Evolutionary conservation across 2,797 vertebrate species (phyloP).

Genomic region (Hipposideros larvatus): DNA sequence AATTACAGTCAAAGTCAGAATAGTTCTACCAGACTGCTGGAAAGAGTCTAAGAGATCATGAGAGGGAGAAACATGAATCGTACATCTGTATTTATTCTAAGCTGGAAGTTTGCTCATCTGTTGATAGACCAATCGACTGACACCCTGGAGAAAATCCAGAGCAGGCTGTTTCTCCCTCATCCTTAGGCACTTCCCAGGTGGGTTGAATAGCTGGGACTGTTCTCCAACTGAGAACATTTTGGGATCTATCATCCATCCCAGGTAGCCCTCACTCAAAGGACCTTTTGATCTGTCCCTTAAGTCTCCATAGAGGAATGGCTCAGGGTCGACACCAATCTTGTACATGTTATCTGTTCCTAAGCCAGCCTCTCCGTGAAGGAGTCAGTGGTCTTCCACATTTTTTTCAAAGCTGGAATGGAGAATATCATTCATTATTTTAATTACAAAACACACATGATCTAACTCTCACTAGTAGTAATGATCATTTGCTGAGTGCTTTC

Average conservation of each 20-base stretch:
- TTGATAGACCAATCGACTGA: not conserved
- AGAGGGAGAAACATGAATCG: not conserved
- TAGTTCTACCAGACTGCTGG: not conserved
- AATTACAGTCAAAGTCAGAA: not conserved
- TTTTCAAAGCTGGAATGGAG: not conserved
- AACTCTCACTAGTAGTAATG: not conserved
- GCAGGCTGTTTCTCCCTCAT: not conserved
- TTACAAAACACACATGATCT: not conserved
- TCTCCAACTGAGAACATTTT: slow-evolving; percentile 8
- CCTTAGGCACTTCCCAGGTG: not conserved
- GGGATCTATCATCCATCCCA: not conserved
- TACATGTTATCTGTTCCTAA: not conserved
- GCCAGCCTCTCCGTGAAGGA: not conserved
- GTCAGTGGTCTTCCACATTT: not conserved
- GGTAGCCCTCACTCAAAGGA: not conserved
- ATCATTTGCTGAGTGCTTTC: not conserved
- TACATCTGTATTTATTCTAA: not conserved
- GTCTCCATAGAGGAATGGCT: not conserved
- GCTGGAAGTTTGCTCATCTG: not conserved
- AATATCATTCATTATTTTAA: slow-evolving; percentile 40
- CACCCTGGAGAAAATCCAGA: not conserved
- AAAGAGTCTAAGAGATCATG: not conserved
- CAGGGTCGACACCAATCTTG: not conserved
- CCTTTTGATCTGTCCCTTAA: not conserved
- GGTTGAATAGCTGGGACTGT: not conserved